Evolutionary conservation across 1,140 invertebrate species (phyloP).

Genomic region (Brachionus rotundiformis): DNA sequence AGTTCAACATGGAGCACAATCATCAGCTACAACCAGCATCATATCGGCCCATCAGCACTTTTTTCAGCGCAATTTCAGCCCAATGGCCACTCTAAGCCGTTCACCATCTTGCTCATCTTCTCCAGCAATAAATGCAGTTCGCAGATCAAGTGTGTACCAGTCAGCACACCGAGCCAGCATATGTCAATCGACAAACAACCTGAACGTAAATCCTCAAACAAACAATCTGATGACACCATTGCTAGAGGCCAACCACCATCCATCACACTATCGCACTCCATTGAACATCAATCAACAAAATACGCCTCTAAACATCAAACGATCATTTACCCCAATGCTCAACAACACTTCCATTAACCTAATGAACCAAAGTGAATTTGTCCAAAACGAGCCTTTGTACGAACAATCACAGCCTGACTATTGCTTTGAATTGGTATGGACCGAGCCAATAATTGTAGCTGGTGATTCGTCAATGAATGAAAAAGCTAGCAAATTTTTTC

Average conservation of each 20-base stretch:
- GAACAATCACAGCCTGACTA: constrained; percentile 40
- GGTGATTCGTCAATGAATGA: constrained; percentile 42
- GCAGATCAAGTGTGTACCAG: constrained; percentile 18
- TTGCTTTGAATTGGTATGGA: constrained; percentile 46
- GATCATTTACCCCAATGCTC: neutral
- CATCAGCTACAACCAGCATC: neutral
- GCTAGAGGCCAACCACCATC: constrained; percentile 22
- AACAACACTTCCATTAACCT: constrained; percentile 16
- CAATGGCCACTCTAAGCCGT: constrained; percentile 18
- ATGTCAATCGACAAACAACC: neutral
- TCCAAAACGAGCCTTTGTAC: neutral
- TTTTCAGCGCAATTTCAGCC: constrained; percentile 48
- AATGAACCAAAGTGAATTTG: neutral
- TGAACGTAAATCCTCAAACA: neutral
- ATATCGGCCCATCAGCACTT: constrained; percentile 41
- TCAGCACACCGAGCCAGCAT: neutral
- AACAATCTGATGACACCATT: constrained; percentile 46
- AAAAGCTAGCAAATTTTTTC: constrained; percentile 45
- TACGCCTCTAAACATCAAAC: neutral
- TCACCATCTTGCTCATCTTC: constrained; percentile 38
- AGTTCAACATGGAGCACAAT: neutral
- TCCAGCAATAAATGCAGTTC: constrained; percentile 30
- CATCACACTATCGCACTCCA: constrained; percentile 17
- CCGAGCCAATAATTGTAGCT: constrained; percentile 20
- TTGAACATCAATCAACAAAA: constrained; percentile 22